phyloP scores from a whole-genome alignment of 2,797 vertebrate genomes.

The Staurois parvus region DNA sequence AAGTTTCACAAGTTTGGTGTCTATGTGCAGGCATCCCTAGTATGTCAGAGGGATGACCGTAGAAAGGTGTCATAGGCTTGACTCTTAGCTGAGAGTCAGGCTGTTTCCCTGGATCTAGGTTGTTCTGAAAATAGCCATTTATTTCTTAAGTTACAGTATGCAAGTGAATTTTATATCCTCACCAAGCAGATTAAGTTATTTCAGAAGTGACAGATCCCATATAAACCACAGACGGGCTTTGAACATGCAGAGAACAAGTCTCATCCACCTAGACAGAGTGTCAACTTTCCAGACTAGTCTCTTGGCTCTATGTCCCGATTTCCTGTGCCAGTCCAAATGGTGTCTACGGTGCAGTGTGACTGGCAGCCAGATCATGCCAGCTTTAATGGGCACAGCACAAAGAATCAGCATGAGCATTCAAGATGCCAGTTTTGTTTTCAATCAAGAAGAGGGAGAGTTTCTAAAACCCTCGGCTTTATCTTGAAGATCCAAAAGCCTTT shows the following conservation, averaged over 20 bases:
- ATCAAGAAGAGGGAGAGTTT: conserved; percentile 8
- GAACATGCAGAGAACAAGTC: background rate
- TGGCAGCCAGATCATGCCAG: conserved; percentile 46
- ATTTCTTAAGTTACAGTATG: too few relatives aligned
- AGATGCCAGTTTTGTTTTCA: conserved; percentile 52
- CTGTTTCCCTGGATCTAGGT: too few relatives aligned
- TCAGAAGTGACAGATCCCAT: background rate
- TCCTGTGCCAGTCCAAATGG: conserved; percentile 50
- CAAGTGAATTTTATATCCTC: too few relatives aligned
- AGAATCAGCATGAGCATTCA: conserved; percentile 47
- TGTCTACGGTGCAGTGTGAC: conserved; percentile 44
- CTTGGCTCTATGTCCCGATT: conserved; percentile 37
- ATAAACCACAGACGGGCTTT: background rate
- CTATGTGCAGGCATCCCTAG: too few relatives aligned
- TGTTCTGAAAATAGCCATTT: background rate
- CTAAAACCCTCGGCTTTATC: conserved; percentile 19
- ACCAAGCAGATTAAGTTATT: too few relatives aligned
- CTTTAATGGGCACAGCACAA: conserved; percentile 48
- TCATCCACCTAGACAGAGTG: conserved; percentile 25
- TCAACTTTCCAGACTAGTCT: conserved; percentile 16
- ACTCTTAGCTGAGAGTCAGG: too few relatives aligned
- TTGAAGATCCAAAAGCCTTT: conserved; percentile 33
- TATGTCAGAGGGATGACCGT: too few relatives aligned
- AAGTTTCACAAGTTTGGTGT: too few relatives aligned
- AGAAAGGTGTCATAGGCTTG: too few relatives aligned